Evolutionary conservation across 2,797 vertebrate genomes (phyloP).

Genomic region (Poecile montanus): DNA sequence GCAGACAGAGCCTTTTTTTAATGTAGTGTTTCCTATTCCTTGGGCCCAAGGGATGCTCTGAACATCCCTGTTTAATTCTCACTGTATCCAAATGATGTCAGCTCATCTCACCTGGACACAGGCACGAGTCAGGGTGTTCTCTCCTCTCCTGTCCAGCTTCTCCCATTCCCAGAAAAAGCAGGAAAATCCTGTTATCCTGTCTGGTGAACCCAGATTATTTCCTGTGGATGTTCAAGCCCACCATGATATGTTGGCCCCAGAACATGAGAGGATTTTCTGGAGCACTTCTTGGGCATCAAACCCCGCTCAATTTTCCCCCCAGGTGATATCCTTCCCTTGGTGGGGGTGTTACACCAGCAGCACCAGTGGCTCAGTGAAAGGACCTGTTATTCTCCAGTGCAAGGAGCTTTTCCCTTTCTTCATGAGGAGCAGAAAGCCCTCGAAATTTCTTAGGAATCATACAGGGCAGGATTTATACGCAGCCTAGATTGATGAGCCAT

Average conservation of each 20-base stretch:
- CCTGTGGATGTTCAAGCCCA: not conserved
- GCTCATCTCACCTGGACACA: not conserved
- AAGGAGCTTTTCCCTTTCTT: not conserved
- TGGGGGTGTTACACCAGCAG: slow-evolving; percentile 13
- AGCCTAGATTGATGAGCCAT: not conserved
- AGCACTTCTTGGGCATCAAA: not conserved
- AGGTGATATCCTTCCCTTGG: not conserved
- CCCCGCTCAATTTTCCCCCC: not conserved
- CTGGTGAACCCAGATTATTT: slow-evolving; percentile 8
- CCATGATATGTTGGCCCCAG: not conserved
- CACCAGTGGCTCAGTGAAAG: not conserved
- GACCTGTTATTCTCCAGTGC: not conserved
- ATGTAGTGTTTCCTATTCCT: not conserved
- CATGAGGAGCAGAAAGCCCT: not conserved
- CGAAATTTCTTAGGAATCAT: not conserved
- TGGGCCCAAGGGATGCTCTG: not conserved
- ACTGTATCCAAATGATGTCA: not conserved
- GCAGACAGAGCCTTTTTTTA: not conserved
- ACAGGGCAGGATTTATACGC: not conserved
- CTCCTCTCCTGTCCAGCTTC: slow-evolving; percentile 24
- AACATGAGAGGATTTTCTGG: not conserved
- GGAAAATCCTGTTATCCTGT: slow-evolving; percentile 53
- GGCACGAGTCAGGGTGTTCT: not conserved
- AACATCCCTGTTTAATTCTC: not conserved
- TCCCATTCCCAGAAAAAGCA: slow-evolving; percentile 35